phyloP scores from a whole-genome alignment of 37 sponge, comb jelly and placozoan genomes.

The Cladorhizidae sp. region DNA sequence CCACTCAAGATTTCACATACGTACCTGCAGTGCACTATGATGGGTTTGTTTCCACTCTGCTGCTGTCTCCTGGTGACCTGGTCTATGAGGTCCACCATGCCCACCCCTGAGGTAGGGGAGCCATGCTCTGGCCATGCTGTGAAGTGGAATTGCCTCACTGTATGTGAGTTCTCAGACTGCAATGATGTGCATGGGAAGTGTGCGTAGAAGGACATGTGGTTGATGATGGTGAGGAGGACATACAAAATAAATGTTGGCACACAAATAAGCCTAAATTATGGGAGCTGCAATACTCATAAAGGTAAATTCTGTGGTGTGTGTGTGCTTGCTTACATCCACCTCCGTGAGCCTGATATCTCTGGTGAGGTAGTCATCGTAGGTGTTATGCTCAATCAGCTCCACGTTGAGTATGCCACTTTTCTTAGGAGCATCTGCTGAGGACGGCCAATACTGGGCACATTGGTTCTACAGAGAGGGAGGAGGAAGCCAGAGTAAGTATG shows the following conservation, averaged over 20 bases:
- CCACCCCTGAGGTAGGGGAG: slow-evolving; percentile 59
- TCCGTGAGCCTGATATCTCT: slow-evolving; percentile 74
- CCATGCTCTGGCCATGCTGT: slow-evolving; percentile 81
- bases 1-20: too few species aligned
- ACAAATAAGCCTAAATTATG: too few species aligned
- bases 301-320: too few species aligned
- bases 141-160: slow-evolving; percentile 82
- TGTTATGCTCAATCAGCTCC: slow-evolving; percentile 16
- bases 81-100: slow-evolving; percentile 84
- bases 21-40: slow-evolving; percentile 93
- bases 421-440: slow-evolving; percentile 4
- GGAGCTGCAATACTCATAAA: too few species aligned
- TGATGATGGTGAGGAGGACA: too few species aligned
- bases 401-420: not conserved
- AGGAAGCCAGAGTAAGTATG: not conserved
- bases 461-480: slow-evolving; percentile 44
- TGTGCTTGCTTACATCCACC: slow-evolving; percentile 27
- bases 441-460: slow-evolving; percentile 84
- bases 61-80: slow-evolving; percentile 71
- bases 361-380: slow-evolving; percentile 52
- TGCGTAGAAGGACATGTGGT: too few species aligned
- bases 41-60: slow-evolving; percentile 83
- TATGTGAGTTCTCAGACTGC: slow-evolving; percentile 29
- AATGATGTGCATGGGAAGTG: not conserved
- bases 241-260: too few species aligned